Conservation (phyloP, 37 sponge, comb jelly and placozoan genomes). For the Halisarca cf. caerulea region DNA sequence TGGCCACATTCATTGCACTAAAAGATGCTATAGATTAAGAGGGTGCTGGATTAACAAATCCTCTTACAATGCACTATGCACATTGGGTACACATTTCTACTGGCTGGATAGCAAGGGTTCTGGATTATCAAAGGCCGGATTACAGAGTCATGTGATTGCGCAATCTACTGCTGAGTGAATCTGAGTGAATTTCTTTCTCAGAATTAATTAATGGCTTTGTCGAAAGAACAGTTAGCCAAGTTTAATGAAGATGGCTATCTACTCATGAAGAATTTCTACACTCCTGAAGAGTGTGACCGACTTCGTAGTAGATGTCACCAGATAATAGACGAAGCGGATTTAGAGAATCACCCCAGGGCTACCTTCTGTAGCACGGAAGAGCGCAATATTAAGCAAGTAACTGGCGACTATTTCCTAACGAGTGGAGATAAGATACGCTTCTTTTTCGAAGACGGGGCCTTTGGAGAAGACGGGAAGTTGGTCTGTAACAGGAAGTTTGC, state of each 20-base stretch:
- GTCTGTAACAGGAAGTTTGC: conserved; percentile 37
- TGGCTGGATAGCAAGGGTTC: too few species aligned
- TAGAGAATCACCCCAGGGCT: conserved; percentile 72
- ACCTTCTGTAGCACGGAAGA: conserved; percentile 61
- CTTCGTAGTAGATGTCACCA: conserved; percentile 38
- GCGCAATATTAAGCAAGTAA: conserved; percentile 42
- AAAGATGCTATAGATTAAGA: too few species aligned
- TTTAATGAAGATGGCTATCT: conserved; percentile 82
- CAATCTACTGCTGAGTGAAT: too few species aligned
- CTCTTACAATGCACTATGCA: too few species aligned
- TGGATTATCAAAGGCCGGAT: too few species aligned
- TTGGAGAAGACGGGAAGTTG: conserved; percentile 78
- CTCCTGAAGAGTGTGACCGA: conserved; percentile 61
- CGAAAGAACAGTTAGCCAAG: background rate
- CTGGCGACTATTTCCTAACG: conserved; percentile 86
- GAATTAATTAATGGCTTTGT: too few species aligned
- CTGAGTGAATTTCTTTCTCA: too few species aligned
- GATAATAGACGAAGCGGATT: conserved; percentile 61
- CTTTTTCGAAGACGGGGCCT: conserved; percentile 95
- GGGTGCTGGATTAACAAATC: too few species aligned
- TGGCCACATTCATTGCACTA: too few species aligned
- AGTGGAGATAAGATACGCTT: conserved; percentile 91
- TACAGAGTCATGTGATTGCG: too few species aligned
- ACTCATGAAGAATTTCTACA: conserved; percentile 63
- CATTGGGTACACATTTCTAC: too few species aligned